Evolutionary conservation across 2,888 invertebrate species (phyloP).

Genomic region (Hypomecis atomaria): DNA sequence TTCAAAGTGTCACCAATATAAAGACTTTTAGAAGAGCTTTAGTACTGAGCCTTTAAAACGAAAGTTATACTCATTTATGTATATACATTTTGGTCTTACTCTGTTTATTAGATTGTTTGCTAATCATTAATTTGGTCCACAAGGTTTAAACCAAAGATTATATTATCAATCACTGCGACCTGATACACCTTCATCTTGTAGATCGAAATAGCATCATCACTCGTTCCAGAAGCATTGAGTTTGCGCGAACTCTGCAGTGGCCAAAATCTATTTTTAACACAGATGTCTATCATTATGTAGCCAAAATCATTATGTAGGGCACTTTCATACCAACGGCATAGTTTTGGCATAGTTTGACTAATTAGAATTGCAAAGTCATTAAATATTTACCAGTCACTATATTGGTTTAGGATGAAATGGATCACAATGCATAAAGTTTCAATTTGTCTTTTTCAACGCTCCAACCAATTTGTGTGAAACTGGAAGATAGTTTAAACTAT

Average conservation of each 20-base stretch:
- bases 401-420: background rate
- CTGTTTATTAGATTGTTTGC: no score
- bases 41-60: no score
- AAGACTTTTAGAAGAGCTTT: no score
- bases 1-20: no score
- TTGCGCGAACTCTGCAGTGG: slow-evolving; percentile 58
- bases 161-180: background rate
- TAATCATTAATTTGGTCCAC: no score
- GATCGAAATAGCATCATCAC: slow-evolving; percentile 23
- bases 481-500: no score
- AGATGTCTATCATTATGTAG: slow-evolving; percentile 57
- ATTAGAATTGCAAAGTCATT: slow-evolving; percentile 41
- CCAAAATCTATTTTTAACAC: slow-evolving; percentile 64
- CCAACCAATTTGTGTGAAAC: no score
- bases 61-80: no score
- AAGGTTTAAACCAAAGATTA: no score
- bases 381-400: slow-evolving; percentile 43
- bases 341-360: slow-evolving; percentile 60
- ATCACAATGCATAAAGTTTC: no score
- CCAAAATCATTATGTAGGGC: slow-evolving; percentile 63
- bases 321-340: slow-evolving; percentile 59
- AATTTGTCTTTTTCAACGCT: no score
- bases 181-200: slow-evolving; percentile 3
- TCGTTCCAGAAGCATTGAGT: slow-evolving; percentile 42
- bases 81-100: no score